Conservation (phyloP, 2,113 vertebrate genomes). For the Meles meles region DNA sequence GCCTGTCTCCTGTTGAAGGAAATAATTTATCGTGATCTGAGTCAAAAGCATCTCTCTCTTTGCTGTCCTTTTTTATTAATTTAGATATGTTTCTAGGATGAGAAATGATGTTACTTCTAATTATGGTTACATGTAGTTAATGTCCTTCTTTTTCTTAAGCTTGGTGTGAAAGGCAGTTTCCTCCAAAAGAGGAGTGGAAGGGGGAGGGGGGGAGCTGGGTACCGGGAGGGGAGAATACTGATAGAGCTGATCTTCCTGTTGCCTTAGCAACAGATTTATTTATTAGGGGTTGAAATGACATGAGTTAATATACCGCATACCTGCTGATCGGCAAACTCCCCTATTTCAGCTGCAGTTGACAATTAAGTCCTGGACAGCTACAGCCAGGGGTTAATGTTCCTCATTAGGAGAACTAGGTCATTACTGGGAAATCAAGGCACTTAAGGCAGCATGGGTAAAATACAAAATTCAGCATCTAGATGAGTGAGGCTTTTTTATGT, state of each 20-base stretch:
- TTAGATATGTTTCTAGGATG: slow-evolving; percentile 82
- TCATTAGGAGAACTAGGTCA: slow-evolving; percentile 99
- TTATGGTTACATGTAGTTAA: slow-evolving; percentile 88
- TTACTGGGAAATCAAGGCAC: slow-evolving; percentile 99
- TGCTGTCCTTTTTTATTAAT: slow-evolving; percentile 80
- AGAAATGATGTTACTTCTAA: slow-evolving; percentile 88
- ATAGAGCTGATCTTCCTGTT: slow-evolving; percentile 85
- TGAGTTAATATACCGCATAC: slow-evolving; percentile 94
- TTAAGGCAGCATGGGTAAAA: slow-evolving; percentile 94
- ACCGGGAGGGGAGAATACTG: slow-evolving; percentile 75
- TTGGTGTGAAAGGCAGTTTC: slow-evolving; percentile 85
- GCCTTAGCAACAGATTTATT: slow-evolving; percentile 93
- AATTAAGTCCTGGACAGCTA: slow-evolving; percentile 99
- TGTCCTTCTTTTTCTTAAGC: slow-evolving; percentile 84
- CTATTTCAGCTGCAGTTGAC: slow-evolving; percentile 97
- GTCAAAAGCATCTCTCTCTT: slow-evolving; percentile 72
- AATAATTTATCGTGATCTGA: slow-evolving; percentile 75
- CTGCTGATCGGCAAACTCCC: slow-evolving; percentile 93
- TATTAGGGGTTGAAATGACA: slow-evolving; percentile 92
- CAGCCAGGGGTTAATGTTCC: slow-evolving; percentile 99
- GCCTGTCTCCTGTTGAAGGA: slow-evolving; percentile 66
- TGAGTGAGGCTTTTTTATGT: slow-evolving; percentile 96
- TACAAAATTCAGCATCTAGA: slow-evolving; percentile 95
- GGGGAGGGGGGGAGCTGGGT: slow-evolving; percentile 26
- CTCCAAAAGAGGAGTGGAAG: slow-evolving; percentile 57